A percentile compares a stretch with the other conserved stretches of the same genome.
phyloP scores from a whole-genome alignment of 2,888 invertebrate species.

The Acleris cristana region DNA sequence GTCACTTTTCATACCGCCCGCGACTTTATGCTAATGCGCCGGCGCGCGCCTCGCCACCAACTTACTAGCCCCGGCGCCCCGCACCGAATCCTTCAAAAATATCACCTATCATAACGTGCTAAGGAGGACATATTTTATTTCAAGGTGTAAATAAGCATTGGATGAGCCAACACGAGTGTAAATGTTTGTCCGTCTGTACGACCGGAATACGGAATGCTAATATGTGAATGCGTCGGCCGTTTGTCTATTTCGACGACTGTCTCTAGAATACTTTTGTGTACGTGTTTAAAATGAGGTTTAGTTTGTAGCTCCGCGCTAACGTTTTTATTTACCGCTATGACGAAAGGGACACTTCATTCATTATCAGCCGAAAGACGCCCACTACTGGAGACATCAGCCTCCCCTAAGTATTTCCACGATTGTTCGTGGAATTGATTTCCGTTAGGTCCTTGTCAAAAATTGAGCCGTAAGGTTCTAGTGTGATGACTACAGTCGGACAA shows the following conservation, averaged over 20 bases:
- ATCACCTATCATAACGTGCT: background rate
- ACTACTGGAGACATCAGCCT: too few relatives aligned
- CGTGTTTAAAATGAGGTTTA: background rate
- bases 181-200: slow-evolving; percentile 39
- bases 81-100: slow-evolving; percentile 3
- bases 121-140: slow-evolving; percentile 2
- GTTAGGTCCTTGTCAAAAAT: too few relatives aligned
- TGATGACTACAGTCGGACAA: too few relatives aligned
- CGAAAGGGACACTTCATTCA: too few relatives aligned
- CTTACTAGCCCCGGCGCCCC: background rate
- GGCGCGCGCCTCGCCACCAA: slow-evolving; percentile 19
- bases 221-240: slow-evolving; percentile 18
- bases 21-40: slow-evolving; percentile 28
- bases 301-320: background rate
- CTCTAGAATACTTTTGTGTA: slow-evolving; percentile 1
- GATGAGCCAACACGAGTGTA: slow-evolving; percentile 27
- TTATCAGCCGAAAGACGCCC: too few relatives aligned
- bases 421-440: too few relatives aligned
- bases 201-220: slow-evolving; percentile 43
- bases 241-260: slow-evolving; percentile 2
- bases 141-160: background rate
- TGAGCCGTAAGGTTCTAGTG: too few relatives aligned
- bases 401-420: too few relatives aligned
- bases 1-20: slow-evolving; percentile 29
- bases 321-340: too few relatives aligned